Percentiles rank a stretch among this genome's conserved stretches.
phyloP scores from a whole-genome alignment of 30 jellyfish, hydroid and myxozoan genomes.

The Hydra vulgaris region DNA sequence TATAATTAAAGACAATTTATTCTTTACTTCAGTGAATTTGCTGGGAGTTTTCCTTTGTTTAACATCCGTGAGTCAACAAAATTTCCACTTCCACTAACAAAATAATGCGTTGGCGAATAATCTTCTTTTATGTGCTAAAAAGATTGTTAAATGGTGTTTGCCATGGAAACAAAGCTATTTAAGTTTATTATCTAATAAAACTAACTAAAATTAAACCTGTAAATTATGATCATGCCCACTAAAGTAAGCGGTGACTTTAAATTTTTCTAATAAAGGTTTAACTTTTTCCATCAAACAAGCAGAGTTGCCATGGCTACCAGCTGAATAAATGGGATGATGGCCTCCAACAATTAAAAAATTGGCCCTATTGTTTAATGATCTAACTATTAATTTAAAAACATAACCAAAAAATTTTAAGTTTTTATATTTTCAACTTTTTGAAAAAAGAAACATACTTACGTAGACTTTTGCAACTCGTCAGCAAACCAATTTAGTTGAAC shows the following conservation, averaged over 20 bases:
- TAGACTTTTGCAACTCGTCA: slow-evolving; percentile 45
- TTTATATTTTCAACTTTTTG: too few species aligned
- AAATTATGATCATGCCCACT: slow-evolving; percentile 98
- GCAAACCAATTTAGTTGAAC: slow-evolving; percentile 68
- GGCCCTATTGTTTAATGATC: slow-evolving; percentile 74
- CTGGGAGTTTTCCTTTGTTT: slow-evolving; percentile 47
- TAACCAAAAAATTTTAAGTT: too few species aligned
- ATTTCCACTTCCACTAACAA: slow-evolving; percentile 94
- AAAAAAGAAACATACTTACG: slow-evolving; percentile 41
- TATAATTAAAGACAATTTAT: background rate
- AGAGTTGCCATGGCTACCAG: slow-evolving; percentile 88
- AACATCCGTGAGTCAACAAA: slow-evolving; percentile 63
- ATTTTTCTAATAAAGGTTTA: slow-evolving; percentile 67
- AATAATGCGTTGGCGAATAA: slow-evolving; percentile 48
- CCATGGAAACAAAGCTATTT: too few species aligned
- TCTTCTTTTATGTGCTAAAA: slow-evolving; percentile 67
- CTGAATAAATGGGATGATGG: slow-evolving; percentile 88
- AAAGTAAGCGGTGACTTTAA: slow-evolving; percentile 79
- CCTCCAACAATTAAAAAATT: slow-evolving; percentile 81
- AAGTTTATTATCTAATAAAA: too few species aligned
- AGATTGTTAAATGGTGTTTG: background rate
- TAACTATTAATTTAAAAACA: too few species aligned
- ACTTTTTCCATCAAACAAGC: slow-evolving; percentile 53
- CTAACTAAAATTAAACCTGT: slow-evolving; percentile 55
- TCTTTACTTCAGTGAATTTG: slow-evolving; percentile 62